Percentiles rank a stretch among this genome's conserved stretches.
These are phyloP conservation scores for Microtus ochrogaster DNA, from an alignment of 2,113 vertebrate species.

Conservation along the genomic window DNA sequence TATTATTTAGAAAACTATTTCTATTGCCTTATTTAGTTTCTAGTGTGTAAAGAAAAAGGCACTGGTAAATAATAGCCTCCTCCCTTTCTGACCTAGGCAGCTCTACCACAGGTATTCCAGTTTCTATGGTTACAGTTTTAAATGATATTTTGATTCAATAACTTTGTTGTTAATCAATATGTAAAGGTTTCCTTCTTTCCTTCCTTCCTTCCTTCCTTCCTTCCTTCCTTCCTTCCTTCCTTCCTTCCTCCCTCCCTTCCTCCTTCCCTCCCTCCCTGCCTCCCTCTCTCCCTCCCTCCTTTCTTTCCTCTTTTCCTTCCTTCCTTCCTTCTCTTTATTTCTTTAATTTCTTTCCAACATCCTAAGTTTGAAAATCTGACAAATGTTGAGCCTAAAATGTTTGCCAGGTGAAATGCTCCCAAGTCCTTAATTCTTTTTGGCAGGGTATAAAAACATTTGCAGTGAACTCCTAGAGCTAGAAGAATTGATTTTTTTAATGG, in stretches of 20 bases:
- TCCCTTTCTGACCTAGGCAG: conserved; percentile 72
- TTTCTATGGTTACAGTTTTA: conserved; percentile 82
- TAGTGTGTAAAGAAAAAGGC: not conserved
- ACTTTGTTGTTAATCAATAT: conserved; percentile 71
- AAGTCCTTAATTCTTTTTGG: conserved; percentile 65
- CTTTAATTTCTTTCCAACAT: conserved; percentile 13
- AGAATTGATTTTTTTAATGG: conserved; percentile 81
- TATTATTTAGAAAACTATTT: not conserved
- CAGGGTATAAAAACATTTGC: conserved; percentile 77
- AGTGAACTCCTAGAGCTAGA: conserved; percentile 73
- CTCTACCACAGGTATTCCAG: conserved; percentile 64
- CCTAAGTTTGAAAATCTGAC: conserved; percentile 75
- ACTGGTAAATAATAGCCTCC: conserved; percentile 38
- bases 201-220: rapidly evolving
- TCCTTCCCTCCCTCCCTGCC: not conserved
- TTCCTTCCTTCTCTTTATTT: not conserved
- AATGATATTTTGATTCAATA: conserved; percentile 68
- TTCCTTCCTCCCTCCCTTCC: too few relatives aligned
- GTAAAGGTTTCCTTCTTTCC: conserved; percentile 1
- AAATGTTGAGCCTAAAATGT: conserved; percentile 74
- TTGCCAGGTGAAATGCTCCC: conserved; percentile 75
- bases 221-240: too few relatives aligned
- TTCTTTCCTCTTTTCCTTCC: rapidly evolving
- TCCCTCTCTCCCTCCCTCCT: too few relatives aligned
- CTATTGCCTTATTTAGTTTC: conserved; percentile 54